These are phyloP conservation scores for Acanthosepion esculentum DNA, from an alignment of 2,888 invertebrate genomes.

Conservation along the genomic window DNA sequence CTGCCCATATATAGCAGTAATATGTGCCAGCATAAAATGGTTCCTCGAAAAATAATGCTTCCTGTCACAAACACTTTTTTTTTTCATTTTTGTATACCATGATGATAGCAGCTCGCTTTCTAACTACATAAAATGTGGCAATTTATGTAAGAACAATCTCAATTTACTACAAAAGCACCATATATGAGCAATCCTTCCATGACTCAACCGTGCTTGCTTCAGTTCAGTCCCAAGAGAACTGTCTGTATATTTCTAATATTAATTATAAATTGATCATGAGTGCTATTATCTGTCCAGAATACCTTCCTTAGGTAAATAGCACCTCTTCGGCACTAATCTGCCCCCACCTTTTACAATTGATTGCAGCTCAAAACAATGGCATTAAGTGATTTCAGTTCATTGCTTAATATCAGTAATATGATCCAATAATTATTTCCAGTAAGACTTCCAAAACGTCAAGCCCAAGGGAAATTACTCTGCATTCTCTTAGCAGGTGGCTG, in stretches of 20 bases:
- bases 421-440: neutral
- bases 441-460: neutral
- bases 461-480: neutral
- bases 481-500: neutral
- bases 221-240: neutral
- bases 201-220: neutral
- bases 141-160: neutral
- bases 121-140: neutral
- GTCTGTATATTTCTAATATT: neutral
- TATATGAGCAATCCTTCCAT: neutral
- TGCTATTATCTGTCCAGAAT: neutral
- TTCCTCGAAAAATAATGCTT: too few species aligned
- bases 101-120: too few species aligned
- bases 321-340: neutral
- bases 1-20: too few species aligned
- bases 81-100: too few species aligned
- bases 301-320: slow-evolving; percentile 14
- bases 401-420: neutral
- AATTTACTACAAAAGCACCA: neutral
- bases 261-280: slow-evolving; percentile 11
- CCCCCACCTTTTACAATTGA: neutral
- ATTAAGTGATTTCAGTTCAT: neutral
- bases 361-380: neutral
- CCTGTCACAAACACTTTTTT: too few species aligned
- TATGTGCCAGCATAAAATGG: too few species aligned